Conservation (phyloP, 2,113 vertebrate genomes). For the Ceyx cyanopectus region DNA sequence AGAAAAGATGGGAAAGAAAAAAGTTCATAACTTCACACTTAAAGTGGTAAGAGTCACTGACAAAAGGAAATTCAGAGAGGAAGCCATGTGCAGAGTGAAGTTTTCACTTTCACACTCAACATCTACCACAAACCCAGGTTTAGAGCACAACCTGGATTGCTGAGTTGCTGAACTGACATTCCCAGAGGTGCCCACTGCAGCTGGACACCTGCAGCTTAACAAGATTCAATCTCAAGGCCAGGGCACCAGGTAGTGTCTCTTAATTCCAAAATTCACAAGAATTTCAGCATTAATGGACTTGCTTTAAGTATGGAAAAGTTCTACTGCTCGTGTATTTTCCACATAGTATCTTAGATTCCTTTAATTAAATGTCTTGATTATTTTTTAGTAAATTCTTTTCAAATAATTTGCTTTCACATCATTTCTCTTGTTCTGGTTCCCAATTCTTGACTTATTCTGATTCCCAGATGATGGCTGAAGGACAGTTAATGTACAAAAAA, state of each 20-base stretch:
- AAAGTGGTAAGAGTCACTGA: background rate
- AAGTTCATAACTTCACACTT: rapidly evolving
- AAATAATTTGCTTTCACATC: background rate
- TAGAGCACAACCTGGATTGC: no score
- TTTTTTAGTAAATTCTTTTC: background rate
- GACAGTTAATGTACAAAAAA: background rate
- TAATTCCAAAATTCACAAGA: background rate
- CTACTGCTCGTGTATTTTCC: background rate
- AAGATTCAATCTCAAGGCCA: background rate
- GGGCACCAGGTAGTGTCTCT: background rate
- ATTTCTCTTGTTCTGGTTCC: background rate
- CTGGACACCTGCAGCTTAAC: background rate
- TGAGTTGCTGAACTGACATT: background rate
- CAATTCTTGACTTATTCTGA: background rate
- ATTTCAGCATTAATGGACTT: background rate
- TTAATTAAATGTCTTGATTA: background rate
- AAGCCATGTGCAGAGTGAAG: background rate
- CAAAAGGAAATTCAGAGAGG: background rate
- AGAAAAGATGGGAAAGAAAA: no score
- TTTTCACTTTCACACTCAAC: background rate
- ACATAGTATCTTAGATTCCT: background rate
- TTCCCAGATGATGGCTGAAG: background rate
- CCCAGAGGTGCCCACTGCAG: background rate
- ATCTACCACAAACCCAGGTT: background rate
- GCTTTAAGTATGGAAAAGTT: rapidly evolving